Conservation (phyloP, 2,797 vertebrate species). For the Threskiornis aethiopicus region DNA sequence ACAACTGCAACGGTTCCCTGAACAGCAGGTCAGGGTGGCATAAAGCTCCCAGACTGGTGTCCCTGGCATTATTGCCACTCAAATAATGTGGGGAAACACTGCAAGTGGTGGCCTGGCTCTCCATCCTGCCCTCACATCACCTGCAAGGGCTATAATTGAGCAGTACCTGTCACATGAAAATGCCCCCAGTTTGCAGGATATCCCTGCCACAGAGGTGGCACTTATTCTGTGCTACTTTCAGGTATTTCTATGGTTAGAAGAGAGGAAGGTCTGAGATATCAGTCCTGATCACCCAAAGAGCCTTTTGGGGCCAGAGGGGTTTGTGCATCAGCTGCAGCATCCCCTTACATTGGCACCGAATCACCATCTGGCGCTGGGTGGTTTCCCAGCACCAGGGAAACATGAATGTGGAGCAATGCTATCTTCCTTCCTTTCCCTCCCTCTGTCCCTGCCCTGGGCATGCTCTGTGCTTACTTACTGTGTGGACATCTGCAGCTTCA, state of each 20-base stretch:
- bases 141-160: not conserved
- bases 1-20: not conserved
- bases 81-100: not conserved
- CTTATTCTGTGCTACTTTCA: not conserved
- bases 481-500: not conserved
- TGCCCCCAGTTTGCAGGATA: not conserved
- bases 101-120: not conserved
- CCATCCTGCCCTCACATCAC: not conserved
- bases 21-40: not conserved
- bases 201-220: not conserved
- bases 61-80: not conserved
- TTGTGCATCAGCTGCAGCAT: not conserved
- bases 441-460: not conserved
- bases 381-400: not conserved
- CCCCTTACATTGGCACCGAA: not conserved
- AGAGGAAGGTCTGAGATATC: not conserved
- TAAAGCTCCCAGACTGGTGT: not conserved
- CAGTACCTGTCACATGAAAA: not conserved
- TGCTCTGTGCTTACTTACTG: not conserved
- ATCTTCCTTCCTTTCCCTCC: not conserved
- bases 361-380: not conserved
- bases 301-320: not conserved
- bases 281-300: not conserved
- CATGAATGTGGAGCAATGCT: not conserved
- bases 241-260: not conserved